These are phyloP conservation scores for Meteorus cinctellus DNA, from an alignment of 2,888 invertebrate genomes.

Conservation along the genomic window DNA sequence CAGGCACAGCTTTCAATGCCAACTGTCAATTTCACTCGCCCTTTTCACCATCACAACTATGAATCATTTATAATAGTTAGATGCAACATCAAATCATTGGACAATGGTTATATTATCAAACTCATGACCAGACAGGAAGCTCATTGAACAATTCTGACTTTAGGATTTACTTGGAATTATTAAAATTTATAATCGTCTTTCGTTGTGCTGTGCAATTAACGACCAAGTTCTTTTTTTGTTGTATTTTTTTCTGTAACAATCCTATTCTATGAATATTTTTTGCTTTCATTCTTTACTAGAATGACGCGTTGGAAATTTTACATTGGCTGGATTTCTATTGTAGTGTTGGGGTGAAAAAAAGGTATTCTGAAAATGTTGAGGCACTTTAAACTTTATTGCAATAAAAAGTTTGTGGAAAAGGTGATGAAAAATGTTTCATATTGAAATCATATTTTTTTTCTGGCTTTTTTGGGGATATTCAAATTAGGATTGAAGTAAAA, in stretches of 20 bases:
- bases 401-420: neutral
- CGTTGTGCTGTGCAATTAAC: neutral
- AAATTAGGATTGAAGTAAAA: neutral
- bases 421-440: neutral
- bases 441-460: neutral
- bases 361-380: neutral
- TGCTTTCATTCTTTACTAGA: neutral
- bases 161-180: neutral
- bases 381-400: conserved; percentile 6
- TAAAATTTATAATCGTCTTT: neutral
- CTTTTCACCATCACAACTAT: neutral
- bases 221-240: neutral
- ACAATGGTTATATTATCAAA: neutral
- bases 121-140: neutral
- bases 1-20: neutral
- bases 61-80: conserved; percentile 28
- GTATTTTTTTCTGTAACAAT: neutral
- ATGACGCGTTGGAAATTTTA: neutral
- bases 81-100: neutral
- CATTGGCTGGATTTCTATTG: neutral
- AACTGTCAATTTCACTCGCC: neutral
- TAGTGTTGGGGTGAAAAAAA: neutral
- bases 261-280: neutral
- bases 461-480: neutral
- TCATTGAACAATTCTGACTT: neutral